phyloP scores from a whole-genome alignment of 2,888 invertebrate genomes.

The Tenodera sinensis region DNA sequence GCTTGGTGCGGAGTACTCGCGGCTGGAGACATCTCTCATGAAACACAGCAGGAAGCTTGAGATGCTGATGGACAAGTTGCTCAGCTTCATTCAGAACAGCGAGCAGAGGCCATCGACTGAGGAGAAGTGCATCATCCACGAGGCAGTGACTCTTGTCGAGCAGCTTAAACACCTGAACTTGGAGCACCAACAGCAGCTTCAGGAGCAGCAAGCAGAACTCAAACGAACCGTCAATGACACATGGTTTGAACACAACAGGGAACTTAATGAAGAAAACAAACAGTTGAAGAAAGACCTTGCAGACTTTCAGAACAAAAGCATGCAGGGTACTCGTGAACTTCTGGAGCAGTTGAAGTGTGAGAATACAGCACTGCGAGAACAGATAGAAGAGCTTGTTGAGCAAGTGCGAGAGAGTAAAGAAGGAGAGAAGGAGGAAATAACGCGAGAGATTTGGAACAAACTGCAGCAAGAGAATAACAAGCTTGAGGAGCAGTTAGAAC shows the following conservation, averaged over 20 bases:
- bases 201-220: background rate
- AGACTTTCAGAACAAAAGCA: background rate
- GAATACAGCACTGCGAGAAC: slow-evolving; percentile 9
- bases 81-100: background rate
- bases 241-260: background rate
- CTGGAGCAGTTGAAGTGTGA: slow-evolving; percentile 6
- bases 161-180: background rate
- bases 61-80: slow-evolving; percentile 19
- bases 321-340: background rate
- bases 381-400: slow-evolving; percentile 1
- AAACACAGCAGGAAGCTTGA: slow-evolving; percentile 27
- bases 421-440: background rate
- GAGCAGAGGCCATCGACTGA: slow-evolving; percentile 12
- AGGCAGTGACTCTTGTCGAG: background rate
- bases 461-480: background rate
- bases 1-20: slow-evolving; percentile 23
- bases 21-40: slow-evolving; percentile 17
- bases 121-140: background rate
- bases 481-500: background rate
- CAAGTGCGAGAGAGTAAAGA: background rate
- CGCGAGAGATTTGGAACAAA: background rate
- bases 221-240: background rate
- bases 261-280: background rate
- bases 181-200: background rate
- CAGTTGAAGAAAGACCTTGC: background rate